Percentiles rank a stretch among this genome's conserved stretches.
These are phyloP conservation scores for Subacronicta megacephala DNA, from an alignment of 2,888 invertebrate genomes.

Conservation along the genomic window DNA sequence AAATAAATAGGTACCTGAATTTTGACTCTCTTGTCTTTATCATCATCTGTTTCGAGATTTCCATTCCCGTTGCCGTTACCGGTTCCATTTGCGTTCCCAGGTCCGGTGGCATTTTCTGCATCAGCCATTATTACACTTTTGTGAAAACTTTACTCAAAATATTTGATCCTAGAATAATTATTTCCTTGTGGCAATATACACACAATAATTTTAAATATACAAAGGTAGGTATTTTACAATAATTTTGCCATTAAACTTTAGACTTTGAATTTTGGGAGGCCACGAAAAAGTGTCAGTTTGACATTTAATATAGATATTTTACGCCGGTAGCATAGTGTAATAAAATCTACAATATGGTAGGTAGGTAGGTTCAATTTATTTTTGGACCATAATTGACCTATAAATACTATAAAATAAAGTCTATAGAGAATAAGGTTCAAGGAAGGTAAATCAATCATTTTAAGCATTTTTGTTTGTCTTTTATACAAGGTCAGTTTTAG, in stretches of 20 bases:
- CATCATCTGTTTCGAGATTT: conserved; percentile 54
- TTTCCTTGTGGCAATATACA: background rate
- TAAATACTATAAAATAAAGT: too few relatives aligned
- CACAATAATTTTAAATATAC: conserved; percentile 23
- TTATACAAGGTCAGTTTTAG: too few relatives aligned
- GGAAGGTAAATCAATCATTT: too few relatives aligned
- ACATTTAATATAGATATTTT: background rate
- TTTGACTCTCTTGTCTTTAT: conserved; percentile 81
- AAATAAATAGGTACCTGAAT: too few relatives aligned
- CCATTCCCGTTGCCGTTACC: conserved; percentile 21
- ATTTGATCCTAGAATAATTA: conserved; percentile 51
- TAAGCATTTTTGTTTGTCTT: too few relatives aligned
- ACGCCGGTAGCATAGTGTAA: too few relatives aligned
- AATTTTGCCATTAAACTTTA: conserved; percentile 40
- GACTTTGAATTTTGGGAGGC: conserved; percentile 20
- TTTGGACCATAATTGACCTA: too few relatives aligned
- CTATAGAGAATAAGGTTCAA: too few relatives aligned
- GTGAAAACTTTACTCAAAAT: background rate
- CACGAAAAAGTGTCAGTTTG: conserved; percentile 21
- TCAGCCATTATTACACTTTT: conserved; percentile 64
- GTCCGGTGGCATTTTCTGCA: conserved; percentile 35
- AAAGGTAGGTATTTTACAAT: conserved; percentile 31
- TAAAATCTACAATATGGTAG: too few relatives aligned
- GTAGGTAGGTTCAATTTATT: too few relatives aligned
- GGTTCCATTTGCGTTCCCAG: background rate